These are phyloP conservation scores for Crotalus viridis DNA, from an alignment of 2,113 vertebrate species.

Conservation along the genomic window DNA sequence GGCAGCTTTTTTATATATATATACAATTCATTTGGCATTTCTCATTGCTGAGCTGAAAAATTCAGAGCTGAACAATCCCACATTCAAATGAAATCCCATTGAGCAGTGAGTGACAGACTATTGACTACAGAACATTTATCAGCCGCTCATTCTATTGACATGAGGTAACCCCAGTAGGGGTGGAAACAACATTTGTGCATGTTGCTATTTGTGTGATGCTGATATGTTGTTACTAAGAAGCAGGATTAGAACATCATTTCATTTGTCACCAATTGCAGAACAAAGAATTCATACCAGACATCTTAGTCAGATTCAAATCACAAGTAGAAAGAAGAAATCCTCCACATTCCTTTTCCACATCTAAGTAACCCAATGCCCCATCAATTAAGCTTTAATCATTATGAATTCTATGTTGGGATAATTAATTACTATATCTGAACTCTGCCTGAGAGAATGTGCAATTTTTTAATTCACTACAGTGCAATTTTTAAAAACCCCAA, in stretches of 20 bases:
- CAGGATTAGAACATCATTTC: slow-evolving; percentile 42
- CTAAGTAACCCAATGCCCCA: slow-evolving; percentile 63
- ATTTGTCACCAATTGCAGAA: slow-evolving; percentile 49
- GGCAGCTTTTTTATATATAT: no score
- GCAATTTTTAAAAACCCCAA: slow-evolving; percentile 15
- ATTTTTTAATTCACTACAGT: slow-evolving; percentile 63
- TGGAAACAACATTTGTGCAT: slow-evolving; percentile 14
- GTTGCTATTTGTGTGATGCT: fast-evolving
- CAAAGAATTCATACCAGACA: slow-evolving; percentile 59
- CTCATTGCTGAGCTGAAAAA: neutral
- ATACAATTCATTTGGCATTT: neutral
- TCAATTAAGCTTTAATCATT: slow-evolving; percentile 65
- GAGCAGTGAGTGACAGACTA: neutral
- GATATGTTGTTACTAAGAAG: slow-evolving; percentile 35
- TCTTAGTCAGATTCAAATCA: slow-evolving; percentile 68
- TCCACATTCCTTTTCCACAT: slow-evolving; percentile 63
- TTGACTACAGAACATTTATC: neutral
- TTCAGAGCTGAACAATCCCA: neutral
- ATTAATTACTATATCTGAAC: slow-evolving; percentile 58
- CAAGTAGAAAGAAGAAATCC: slow-evolving; percentile 68
- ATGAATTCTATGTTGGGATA: slow-evolving; percentile 63
- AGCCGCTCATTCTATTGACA: neutral
- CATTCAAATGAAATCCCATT: neutral
- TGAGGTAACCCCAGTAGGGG: neutral
- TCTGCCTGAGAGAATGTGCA: slow-evolving; percentile 56